Percentiles rank a stretch among this genome's conserved stretches.
Evolutionary conservation across 2,797 vertebrate genomes (phyloP).

Genomic region (Mormyrus hasselquistii): DNA sequence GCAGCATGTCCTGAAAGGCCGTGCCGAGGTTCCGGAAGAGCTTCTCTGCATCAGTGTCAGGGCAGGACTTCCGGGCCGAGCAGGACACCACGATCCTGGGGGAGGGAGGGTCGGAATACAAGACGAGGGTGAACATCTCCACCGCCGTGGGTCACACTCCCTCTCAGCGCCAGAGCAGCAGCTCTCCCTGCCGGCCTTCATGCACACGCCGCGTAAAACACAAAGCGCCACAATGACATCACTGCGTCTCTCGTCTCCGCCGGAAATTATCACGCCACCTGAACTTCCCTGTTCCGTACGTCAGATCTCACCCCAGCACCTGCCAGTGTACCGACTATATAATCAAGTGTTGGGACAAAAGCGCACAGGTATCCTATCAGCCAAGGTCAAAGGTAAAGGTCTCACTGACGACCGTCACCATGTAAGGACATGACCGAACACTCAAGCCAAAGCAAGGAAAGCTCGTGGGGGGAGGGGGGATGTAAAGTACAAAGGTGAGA

Average conservation of each 20-base stretch:
- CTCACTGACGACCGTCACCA: neutral
- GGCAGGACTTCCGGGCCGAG: slow-evolving; percentile 79
- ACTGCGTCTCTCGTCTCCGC: neutral
- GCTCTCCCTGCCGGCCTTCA: neutral
- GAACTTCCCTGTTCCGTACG: neutral
- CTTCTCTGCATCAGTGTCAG: slow-evolving; percentile 71
- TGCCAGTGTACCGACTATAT: neutral
- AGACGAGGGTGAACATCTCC: neutral
- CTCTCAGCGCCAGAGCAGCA: neutral
- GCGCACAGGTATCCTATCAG: neutral
- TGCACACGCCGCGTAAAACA: neutral
- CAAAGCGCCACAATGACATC: neutral
- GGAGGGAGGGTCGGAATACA: slow-evolving; percentile 13
- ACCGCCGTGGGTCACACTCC: neutral
- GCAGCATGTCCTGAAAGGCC: slow-evolving; percentile 75
- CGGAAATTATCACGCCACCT: neutral
- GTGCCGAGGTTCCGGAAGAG: slow-evolving; percentile 62
- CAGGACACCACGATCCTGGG: slow-evolving; percentile 70
- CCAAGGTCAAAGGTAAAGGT: neutral
- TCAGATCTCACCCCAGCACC: neutral
- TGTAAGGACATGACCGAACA: neutral
- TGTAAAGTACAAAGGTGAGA: neutral
- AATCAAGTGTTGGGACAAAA: neutral
- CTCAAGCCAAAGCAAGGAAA: neutral
- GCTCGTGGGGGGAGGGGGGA: neutral